phyloP scores from a whole-genome alignment of 23 tunicate genomes.

The Diplosoma virens region DNA sequence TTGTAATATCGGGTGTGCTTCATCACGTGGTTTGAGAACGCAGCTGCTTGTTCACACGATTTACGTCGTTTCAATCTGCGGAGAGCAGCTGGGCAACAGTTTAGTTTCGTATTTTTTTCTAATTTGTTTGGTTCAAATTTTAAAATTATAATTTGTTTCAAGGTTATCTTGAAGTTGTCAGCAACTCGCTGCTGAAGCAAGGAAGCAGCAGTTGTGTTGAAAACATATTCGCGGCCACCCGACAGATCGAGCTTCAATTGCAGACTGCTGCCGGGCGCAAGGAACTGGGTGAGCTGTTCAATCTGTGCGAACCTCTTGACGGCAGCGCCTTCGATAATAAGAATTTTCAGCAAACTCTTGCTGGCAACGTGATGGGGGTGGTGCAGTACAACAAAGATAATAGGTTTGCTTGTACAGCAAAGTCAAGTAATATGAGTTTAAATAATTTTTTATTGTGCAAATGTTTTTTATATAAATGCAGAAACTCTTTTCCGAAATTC shows the following conservation, averaged over 20 bases:
- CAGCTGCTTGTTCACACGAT: no score
- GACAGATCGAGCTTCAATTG: constrained; percentile 18
- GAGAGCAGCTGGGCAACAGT: no score
- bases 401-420: constrained; percentile 28
- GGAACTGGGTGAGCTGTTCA: constrained; percentile 17
- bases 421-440: not conserved
- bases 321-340: constrained; percentile 30
- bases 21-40: no score
- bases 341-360: constrained; percentile 57
- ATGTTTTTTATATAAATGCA: no score
- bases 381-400: constrained; percentile 87
- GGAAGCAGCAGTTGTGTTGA: constrained; percentile 51
- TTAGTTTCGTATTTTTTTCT: no score
- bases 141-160: no score
- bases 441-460: no score
- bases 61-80: no score
- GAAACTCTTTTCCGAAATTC: no score
- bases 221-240: constrained; percentile 22
- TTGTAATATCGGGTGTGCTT: no score
- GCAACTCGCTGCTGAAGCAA: constrained; percentile 22
- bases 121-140: no score
- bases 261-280: constrained; percentile 35
- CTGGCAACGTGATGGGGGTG: constrained; percentile 55
- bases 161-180: constrained; percentile 38
- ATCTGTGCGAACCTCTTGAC: constrained; percentile 33